Percentiles rank a stretch among this genome's conserved stretches.
Evolutionary conservation across 2,888 invertebrate species (phyloP).

Genomic region (Lissocephala sabroskyi): DNA sequence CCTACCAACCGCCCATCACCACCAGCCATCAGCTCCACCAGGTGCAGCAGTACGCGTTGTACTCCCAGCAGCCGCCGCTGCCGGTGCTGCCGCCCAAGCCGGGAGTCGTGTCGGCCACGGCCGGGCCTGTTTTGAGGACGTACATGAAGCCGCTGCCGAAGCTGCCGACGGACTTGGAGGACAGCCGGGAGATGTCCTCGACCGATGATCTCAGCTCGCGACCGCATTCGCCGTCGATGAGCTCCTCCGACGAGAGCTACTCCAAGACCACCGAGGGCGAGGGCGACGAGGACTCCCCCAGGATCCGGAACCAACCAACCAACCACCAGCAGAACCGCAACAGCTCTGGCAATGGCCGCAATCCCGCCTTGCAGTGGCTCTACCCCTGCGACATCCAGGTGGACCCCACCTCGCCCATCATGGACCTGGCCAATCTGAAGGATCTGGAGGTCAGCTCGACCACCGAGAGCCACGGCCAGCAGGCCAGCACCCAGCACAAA

Average conservation of each 20-base stretch:
- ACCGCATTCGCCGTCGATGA: conserved; percentile 86
- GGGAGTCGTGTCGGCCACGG: conserved; percentile 36
- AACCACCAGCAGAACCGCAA: conserved; percentile 60
- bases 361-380: conserved; percentile 75
- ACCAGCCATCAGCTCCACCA: conserved; percentile 31
- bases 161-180: conserved; percentile 74
- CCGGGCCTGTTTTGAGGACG: conserved; percentile 67
- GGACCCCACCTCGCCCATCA: conserved; percentile 69
- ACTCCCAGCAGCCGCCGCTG: conserved; percentile 62
- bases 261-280: conserved; percentile 85
- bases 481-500: conserved; percentile 76
- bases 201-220: conserved; percentile 88
- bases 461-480: conserved; percentile 73
- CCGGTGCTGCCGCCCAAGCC: conserved; percentile 73
- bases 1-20: conserved; percentile 29
- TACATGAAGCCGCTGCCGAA: conserved; percentile 77
- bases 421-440: conserved; percentile 69
- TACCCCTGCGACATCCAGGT: conserved; percentile 79
- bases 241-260: conserved; percentile 89
- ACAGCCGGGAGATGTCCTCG: conserved; percentile 76
- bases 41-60: conserved; percentile 58
- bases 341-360: conserved; percentile 23
- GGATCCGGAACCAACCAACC: conserved; percentile 38
- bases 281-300: conserved; percentile 73
- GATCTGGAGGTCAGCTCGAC: conserved; percentile 72